Evolutionary conservation across 2,797 vertebrate species (phyloP), one percentile per base, ranked within the genome.

Genomic region (Aselliscus stoliczkanus): DNA sequence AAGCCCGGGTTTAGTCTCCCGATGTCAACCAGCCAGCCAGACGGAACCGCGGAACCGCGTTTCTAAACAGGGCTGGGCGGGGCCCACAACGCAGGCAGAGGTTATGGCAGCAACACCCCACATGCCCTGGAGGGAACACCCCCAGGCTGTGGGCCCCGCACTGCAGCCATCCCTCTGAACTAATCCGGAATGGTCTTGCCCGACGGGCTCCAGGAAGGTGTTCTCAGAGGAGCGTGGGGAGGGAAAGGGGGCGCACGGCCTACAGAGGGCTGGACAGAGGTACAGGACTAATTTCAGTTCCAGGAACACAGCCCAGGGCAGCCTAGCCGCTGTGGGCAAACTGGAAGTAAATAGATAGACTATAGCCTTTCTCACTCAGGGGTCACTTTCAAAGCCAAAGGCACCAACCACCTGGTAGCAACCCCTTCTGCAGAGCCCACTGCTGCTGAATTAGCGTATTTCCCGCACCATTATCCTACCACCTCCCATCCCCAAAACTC

Each of bases 181-280:
- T 11, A 13, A 21, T 29, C 37, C 0, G 0, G 17, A 17, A 20
- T 1, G 20, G n/a, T 15, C 76, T 42, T 10, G 2, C 9, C 0
- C 4, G 47, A 37, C 54, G 20, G 23, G 34, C 42, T 39, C 60
- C 72, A 5, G 88, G 80, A 65, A 54, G 82, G 54, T 0, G 15
- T 20, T 29, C 52, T 4, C 0, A 5, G 39, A 64, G 44, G 15
- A 11, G 9, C 0, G 3, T 3, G 52, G 34, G 58, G 58, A 8
- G 8, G 14, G 31, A 14, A 54, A 42, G 0, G 20, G 0, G 23
- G 27, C 37, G 13, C 18, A 7, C 3, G 1, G 4, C 18, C 52
- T 58, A 7, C 21, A 3, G 0, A 1, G 73, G 37, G 20, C 69
- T n/a, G 72, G 42, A 25, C 4, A 0, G 20, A 11, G 4, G 50